Conservation (phyloP, 1,140 invertebrate species). For the Brevipalpus yothersi region DNA sequence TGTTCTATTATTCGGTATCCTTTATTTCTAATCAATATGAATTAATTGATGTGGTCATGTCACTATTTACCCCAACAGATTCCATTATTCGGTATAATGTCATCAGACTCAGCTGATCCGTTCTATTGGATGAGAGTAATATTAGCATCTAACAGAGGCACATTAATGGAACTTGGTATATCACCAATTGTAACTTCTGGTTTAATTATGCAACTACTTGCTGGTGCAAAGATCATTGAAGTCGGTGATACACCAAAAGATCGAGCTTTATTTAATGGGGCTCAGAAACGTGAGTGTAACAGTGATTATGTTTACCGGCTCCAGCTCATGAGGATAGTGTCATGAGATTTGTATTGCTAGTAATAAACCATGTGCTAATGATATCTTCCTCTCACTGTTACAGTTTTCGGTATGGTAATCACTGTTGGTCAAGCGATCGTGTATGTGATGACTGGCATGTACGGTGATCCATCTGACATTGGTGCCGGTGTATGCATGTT, state of each 20-base stretch:
- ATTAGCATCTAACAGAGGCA: conserved; percentile 93
- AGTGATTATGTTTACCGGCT: not conserved
- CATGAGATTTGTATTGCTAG: not conserved
- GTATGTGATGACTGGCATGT: conserved; percentile 99
- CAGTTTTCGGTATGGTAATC: conserved; percentile 98
- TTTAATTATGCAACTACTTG: conserved; percentile 96
- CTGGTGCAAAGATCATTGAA: conserved; percentile 99
- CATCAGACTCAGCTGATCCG: conserved; percentile 97
- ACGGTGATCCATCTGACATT: conserved; percentile 93
- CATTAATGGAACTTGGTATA: conserved; percentile 98
- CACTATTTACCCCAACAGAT: conserved; percentile 37
- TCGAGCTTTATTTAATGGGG: conserved; percentile 93
- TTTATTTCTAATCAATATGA: too few species aligned
- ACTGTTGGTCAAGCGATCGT: conserved; percentile 99
- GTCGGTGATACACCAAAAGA: conserved; percentile 99
- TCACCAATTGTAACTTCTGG: conserved; percentile 99
- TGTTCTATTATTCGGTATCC: conserved; percentile 15
- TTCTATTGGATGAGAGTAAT: conserved; percentile 99
- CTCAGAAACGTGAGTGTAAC: conserved; percentile 69
- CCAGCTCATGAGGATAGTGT: too few species aligned
- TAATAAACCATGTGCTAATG: conserved; percentile 3
- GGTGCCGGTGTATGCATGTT: conserved; percentile 92
- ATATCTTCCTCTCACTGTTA: not conserved
- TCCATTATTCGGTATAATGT: conserved; percentile 98
- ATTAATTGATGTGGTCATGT: conserved; percentile 9